Percentiles rank a stretch among this genome's conserved stretches.
phyloP scores from a whole-genome alignment of 2,113 vertebrate species.

The Anhinga rufa region DNA sequence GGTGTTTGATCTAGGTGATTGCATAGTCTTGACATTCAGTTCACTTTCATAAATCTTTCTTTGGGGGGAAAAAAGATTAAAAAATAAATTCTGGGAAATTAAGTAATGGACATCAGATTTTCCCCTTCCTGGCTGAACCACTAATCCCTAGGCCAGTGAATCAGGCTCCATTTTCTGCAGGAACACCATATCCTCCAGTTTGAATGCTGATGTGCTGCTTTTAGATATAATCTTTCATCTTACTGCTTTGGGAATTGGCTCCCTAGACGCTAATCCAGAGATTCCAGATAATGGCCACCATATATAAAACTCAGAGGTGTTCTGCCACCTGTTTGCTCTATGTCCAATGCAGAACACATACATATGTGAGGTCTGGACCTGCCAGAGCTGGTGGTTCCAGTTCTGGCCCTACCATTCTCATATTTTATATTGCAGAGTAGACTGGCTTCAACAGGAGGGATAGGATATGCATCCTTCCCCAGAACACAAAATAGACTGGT shows the following conservation, averaged over 20 bases:
- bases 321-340: neutral
- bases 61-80: neutral
- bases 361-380: neutral
- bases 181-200: neutral
- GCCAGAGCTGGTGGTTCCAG: neutral
- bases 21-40: neutral
- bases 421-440: neutral
- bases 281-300: neutral
- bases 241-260: neutral
- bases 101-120: neutral
- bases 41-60: neutral
- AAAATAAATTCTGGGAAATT: neutral
- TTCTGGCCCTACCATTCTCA: neutral
- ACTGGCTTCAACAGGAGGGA: neutral
- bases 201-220: neutral
- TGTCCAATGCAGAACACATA: neutral
- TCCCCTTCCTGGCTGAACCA: neutral
- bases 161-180: neutral
- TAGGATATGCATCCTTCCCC: neutral
- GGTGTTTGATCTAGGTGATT: neutral
- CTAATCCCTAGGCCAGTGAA: neutral
- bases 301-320: neutral
- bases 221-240: neutral
- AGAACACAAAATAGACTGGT: neutral
- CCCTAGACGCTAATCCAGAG: neutral